Evolutionary conservation across 2,888 invertebrate genomes (phyloP).

Genomic region (Noctua janthina): DNA sequence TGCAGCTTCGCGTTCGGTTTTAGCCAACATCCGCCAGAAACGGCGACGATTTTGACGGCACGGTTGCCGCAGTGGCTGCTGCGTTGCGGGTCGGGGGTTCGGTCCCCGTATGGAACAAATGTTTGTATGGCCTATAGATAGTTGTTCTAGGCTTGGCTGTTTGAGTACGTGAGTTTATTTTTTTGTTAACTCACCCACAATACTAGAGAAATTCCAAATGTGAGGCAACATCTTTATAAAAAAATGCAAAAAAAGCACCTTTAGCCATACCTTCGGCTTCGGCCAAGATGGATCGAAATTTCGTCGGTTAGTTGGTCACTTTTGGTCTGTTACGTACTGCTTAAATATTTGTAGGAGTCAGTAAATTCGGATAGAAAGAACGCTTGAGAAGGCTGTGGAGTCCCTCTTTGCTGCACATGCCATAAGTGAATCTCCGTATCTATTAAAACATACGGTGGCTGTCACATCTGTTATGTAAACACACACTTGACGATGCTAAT

Average conservation of each 20-base stretch:
- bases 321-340: not conserved
- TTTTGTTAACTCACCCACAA: too few relatives aligned
- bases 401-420: conserved; percentile 19
- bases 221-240: too few relatives aligned
- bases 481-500: conserved; percentile 78
- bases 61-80: too few relatives aligned
- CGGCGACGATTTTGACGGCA: too few relatives aligned
- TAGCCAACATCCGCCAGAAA: not conserved
- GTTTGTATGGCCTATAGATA: too few relatives aligned
- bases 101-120: too few relatives aligned
- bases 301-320: not conserved
- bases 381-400: not conserved
- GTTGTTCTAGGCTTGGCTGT: too few relatives aligned
- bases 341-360: not conserved
- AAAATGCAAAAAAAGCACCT: not conserved
- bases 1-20: not conserved
- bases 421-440: conserved; percentile 41
- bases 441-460: conserved; percentile 51
- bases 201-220: too few relatives aligned
- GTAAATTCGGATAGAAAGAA: not conserved
- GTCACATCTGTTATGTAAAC: conserved; percentile 69
- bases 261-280: not conserved
- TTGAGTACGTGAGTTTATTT: too few relatives aligned
- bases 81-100: too few relatives aligned
- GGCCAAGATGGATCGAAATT: not conserved